A percentile compares a stretch with the other conserved stretches of the same genome.
phyloP scores from a whole-genome alignment of 1,140 invertebrate species.

The Ephestia elutella region DNA sequence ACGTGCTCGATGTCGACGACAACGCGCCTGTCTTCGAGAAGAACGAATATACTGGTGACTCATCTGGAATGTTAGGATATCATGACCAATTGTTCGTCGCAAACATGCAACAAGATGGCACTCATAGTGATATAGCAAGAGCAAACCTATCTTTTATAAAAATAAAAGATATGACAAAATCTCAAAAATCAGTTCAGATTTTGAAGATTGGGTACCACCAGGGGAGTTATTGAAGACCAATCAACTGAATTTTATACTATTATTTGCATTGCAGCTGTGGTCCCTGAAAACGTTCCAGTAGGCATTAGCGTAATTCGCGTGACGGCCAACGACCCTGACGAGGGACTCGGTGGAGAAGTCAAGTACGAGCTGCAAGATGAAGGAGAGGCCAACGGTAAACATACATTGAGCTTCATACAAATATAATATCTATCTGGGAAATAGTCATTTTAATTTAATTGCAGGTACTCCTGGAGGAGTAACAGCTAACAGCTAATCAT shows the following conservation, averaged over 20 bases:
- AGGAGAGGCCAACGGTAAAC: constrained; percentile 79
- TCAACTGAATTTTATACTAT: too few relatives aligned
- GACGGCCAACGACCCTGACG: constrained; percentile 86
- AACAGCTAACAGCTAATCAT: too few relatives aligned
- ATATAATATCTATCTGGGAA: neutral
- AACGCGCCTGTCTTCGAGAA: constrained; percentile 78
- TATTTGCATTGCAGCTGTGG: constrained; percentile 67
- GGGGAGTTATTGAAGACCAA: too few relatives aligned
- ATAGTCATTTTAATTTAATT: too few relatives aligned
- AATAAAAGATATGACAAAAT: too few relatives aligned
- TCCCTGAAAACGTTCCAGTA: constrained; percentile 83
- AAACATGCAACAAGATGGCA: too few relatives aligned
- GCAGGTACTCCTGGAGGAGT: too few relatives aligned
- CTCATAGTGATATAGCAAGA: too few relatives aligned
- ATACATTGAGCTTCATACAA: neutral
- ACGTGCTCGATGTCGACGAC: constrained; percentile 89
- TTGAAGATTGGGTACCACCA: too few relatives aligned
- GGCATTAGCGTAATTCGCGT: constrained; percentile 82
- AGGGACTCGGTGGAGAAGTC: constrained; percentile 80
- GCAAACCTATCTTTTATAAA: too few relatives aligned
- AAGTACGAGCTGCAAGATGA: constrained; percentile 82
- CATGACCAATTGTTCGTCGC: too few relatives aligned
- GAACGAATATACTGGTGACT: constrained; percentile 59
- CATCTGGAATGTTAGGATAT: neutral
- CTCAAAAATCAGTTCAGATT: too few relatives aligned